Percentiles rank a stretch among this genome's conserved stretches.
Evolutionary conservation across 1,140 invertebrate genomes (phyloP).

Genomic region (Habropoda laboriosa): DNA sequence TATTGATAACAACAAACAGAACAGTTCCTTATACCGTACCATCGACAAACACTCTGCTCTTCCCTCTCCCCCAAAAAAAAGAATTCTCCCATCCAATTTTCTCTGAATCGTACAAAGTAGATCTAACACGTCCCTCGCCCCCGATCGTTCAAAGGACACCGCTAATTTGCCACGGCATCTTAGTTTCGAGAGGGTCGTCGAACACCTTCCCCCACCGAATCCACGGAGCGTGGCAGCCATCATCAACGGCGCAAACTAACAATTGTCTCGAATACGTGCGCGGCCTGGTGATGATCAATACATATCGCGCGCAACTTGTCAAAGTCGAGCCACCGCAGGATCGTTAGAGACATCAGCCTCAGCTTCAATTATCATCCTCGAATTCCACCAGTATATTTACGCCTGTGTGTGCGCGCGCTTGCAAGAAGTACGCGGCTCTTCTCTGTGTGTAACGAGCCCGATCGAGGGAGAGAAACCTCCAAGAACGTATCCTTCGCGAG

Average conservation of each 20-base stretch:
- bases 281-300: slow-evolving; percentile 16
- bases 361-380: slow-evolving; percentile 46
- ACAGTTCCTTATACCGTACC: too few relatives aligned
- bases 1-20: too few relatives aligned
- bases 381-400: slow-evolving; percentile 34
- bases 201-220: background rate
- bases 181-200: background rate
- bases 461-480: background rate
- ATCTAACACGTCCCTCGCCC: too few relatives aligned
- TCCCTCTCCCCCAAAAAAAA: too few relatives aligned
- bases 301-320: slow-evolving; percentile 43
- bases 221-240: background rate
- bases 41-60: too few relatives aligned
- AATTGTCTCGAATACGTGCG: slow-evolving; percentile 4
- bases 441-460: slow-evolving; percentile 27
- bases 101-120: too few relatives aligned
- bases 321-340: slow-evolving; percentile 37
- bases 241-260: background rate
- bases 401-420: background rate
- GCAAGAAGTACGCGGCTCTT: background rate
- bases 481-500: background rate
- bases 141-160: background rate
- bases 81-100: too few relatives aligned
- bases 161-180: background rate
- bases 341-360: slow-evolving; percentile 38